These are phyloP conservation scores for Tachystola acroxantha DNA, from an alignment of 2,888 invertebrate genomes.

Conservation along the genomic window DNA sequence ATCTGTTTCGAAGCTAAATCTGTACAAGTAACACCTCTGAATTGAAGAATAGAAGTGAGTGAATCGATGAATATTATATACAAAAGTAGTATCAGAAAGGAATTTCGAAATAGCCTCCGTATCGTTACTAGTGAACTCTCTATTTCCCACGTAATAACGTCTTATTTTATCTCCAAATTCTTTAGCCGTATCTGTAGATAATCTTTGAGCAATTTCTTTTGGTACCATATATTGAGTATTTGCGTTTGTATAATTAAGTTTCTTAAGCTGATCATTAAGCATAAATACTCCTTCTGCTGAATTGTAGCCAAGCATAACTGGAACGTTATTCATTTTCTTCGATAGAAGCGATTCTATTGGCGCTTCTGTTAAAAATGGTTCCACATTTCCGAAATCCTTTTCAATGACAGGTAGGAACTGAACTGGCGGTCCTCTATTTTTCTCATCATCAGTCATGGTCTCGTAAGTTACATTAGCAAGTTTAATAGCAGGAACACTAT, in stretches of 20 bases:
- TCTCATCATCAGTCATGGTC: conserved; percentile 27
- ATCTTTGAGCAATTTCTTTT: conserved; percentile 20
- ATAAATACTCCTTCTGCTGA: conserved; percentile 31
- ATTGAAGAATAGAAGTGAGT: conserved; percentile 14
- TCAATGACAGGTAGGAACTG: conserved; percentile 39
- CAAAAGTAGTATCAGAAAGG: conserved; percentile 19
- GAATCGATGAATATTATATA: conserved; percentile 20
- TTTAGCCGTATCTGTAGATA: conserved; percentile 15
- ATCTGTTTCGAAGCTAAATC: conserved; percentile 26
- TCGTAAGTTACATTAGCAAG: conserved; percentile 25
- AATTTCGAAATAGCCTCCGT: conserved; percentile 15
- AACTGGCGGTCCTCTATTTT: conserved; percentile 26
- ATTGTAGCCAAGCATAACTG: conserved; percentile 34
- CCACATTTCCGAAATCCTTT: conserved; percentile 25
- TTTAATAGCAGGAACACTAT: conserved; percentile 19
- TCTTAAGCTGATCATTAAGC: conserved; percentile 18
- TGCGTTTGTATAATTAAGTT: conserved; percentile 25
- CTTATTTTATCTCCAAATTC: conserved; percentile 25
- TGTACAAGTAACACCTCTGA: conserved; percentile 22
- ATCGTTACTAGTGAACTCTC: conserved; percentile 19
- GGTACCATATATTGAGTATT: conserved; percentile 28
- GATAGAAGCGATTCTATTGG: conserved; percentile 25
- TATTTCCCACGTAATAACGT: conserved; percentile 26
- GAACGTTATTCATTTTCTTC: conserved; percentile 25
- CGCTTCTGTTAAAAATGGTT: conserved; percentile 29